Evolutionary conservation across 2,888 invertebrate species (phyloP).

Genomic region (Lepidochitona cinerea): DNA sequence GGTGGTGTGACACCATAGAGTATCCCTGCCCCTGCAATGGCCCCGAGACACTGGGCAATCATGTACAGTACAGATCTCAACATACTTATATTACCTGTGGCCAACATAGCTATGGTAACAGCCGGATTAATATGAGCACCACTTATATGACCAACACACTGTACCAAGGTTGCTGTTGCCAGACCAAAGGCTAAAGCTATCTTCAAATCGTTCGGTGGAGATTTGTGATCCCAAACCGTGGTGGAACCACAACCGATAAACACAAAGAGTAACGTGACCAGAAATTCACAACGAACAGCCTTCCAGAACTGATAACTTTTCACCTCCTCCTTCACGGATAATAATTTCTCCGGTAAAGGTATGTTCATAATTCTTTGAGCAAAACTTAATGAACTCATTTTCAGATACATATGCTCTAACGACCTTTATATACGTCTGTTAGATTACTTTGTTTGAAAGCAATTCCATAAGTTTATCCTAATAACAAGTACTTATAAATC

Average conservation of each 20-base stretch:
- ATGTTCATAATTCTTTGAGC: conserved; percentile 12
- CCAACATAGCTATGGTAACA: conserved; percentile 76
- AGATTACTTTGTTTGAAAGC: too few species aligned
- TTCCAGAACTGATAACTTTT: conserved; percentile 67
- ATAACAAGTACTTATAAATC: too few species aligned
- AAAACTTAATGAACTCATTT: not conserved
- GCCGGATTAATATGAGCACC: conserved; percentile 71
- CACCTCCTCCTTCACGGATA: conserved; percentile 57
- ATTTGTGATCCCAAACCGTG: conserved; percentile 29
- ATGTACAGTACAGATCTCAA: conserved; percentile 84
- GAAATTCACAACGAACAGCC: conserved; percentile 68
- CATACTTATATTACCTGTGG: conserved; percentile 84
- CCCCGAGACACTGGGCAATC: conserved; percentile 86
- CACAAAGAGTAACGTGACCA: conserved; percentile 67
- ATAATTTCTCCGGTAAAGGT: conserved; percentile 30
- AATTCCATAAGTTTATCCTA: too few species aligned
- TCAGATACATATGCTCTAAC: too few species aligned
- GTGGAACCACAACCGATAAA: conserved; percentile 67
- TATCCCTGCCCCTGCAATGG: conserved; percentile 74
- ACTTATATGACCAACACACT: conserved; percentile 67
- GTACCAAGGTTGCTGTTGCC: conserved; percentile 64
- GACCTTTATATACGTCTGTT: too few species aligned
- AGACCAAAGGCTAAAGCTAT: conserved; percentile 67
- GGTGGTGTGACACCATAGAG: conserved; percentile 59
- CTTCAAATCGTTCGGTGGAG: conserved; percentile 44